These are phyloP conservation scores for Callorhinus ursinus DNA, from an alignment of 2,113 vertebrate species.

Conservation along the genomic window DNA sequence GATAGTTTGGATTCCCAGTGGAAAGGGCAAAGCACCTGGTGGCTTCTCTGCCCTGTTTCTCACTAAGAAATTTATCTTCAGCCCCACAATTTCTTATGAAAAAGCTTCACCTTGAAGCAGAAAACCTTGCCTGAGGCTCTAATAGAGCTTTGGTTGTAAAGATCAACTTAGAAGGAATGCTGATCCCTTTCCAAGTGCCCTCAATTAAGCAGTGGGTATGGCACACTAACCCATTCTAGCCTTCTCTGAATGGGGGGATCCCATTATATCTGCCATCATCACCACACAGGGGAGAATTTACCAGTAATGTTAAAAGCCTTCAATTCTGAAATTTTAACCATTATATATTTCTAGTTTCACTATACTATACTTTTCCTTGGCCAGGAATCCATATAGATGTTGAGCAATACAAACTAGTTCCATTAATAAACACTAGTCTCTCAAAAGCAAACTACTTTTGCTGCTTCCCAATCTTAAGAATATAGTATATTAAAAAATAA, in stretches of 20 bases:
- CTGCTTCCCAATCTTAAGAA: background rate
- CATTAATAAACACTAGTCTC: constrained; percentile 52
- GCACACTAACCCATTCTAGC: background rate
- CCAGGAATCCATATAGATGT: constrained; percentile 34
- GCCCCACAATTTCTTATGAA: background rate
- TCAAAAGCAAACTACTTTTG: constrained; percentile 54
- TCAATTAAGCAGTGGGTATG: background rate
- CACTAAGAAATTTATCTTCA: background rate
- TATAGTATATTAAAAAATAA: constrained; percentile 28
- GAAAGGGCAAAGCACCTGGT: background rate
- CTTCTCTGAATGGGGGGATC: background rate
- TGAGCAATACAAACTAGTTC: background rate
- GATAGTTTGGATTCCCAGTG: background rate
- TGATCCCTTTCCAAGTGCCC: background rate
- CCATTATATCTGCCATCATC: background rate
- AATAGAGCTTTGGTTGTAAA: background rate
- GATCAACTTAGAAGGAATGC: background rate
- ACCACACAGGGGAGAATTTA: background rate
- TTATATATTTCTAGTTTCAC: background rate
- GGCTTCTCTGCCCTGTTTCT: background rate
- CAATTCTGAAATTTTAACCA: background rate
- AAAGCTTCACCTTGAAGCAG: background rate
- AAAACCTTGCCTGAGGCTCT: background rate
- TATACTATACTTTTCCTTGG: constrained; percentile 41
- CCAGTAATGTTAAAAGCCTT: background rate